A percentile compares a stretch with the other conserved stretches of the same genome.
Conservation (phyloP, 2,888 invertebrate genomes). For the Ashinkailepas kermadecensis region DNA sequence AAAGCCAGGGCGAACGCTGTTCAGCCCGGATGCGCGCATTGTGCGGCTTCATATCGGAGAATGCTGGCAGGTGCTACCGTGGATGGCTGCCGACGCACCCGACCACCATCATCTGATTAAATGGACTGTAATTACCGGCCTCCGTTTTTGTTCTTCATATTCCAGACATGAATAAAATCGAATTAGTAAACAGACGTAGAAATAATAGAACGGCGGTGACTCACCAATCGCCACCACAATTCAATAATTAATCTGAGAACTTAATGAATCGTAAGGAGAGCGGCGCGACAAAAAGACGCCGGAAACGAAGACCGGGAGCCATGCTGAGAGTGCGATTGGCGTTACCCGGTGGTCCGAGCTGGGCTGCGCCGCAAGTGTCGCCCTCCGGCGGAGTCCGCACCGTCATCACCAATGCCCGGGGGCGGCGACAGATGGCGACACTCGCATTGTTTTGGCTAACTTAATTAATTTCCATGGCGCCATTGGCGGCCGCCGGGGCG, state of each 20-base stretch:
- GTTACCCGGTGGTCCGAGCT: not conserved
- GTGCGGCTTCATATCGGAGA: constrained; percentile 12
- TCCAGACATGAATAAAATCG: not conserved
- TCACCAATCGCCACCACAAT: not conserved
- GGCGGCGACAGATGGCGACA: not conserved
- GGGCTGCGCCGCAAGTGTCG: not conserved
- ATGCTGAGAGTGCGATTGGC: not conserved
- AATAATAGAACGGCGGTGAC: not conserved
- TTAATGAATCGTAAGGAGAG: not conserved
- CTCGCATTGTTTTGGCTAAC: not conserved
- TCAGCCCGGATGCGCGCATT: not conserved
- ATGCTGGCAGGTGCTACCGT: not conserved
- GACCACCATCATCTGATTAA: not conserved
- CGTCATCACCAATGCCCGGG: not conserved
- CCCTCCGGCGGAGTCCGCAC: not conserved
- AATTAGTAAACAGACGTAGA: constrained; percentile 8
- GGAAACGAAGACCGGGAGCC: not conserved
- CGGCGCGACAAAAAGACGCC: not conserved
- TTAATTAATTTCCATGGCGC: not conserved
- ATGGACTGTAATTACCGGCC: not conserved
- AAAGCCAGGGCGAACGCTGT: not conserved
- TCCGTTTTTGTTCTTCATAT: not conserved
- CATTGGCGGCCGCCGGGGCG: too few relatives aligned
- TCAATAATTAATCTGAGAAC: constrained; percentile 20
- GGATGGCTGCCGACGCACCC: not conserved